Evolutionary conservation across 2,888 invertebrate genomes (phyloP), one percentile per base, ranked within the genome.

Genomic region (Drosophila falleni): DNA sequence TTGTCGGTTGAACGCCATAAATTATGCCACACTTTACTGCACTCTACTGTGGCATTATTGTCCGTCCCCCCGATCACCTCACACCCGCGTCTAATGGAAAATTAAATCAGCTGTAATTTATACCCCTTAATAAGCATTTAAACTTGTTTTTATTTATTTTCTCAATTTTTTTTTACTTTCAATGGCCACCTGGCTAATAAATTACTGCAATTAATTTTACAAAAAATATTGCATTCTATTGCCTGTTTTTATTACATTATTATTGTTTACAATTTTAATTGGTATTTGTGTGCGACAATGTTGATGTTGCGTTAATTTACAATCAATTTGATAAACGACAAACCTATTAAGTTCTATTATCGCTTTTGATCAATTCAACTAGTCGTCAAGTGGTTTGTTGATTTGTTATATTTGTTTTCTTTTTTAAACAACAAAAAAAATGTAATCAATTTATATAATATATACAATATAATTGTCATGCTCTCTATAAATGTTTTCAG

Each of bases 191-290:
- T 82, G 74, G 55, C 70, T 46, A 65, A 85, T 84, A 87, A 84
- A 86, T 87, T 75, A 87, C 67, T 26, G 41, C 74, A 84, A 87
- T 87, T 79, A 79, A 84, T 79, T 70, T 58, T 51, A 60, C 50
- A 76, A 76, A 75, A 75, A 69, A 51, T 53, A 60, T 58, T 26
- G 37, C 35, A 26, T 59, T 54, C 46, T 15, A 46, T 47, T 41
- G 42, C 39, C 15, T 35, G 49, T 41, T 50, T 58, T 46, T 53
- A 29, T 55, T 41, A 51, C 51, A 59, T 35, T 66, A 56, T 58
- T 64, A 59, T 65, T 58, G 49, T 19, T 49, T 15, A 23, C 11
- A 23, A 23, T 53, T 75, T 68, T 41, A 68, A 75, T 72, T 54
- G 56, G 39, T 39, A 23, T 42, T 61, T 19, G 13, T 35, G 46